Base-by-base conservation (phyloP, 2,888 invertebrate species). In the Ramazzottius varieornatus region DNA sequence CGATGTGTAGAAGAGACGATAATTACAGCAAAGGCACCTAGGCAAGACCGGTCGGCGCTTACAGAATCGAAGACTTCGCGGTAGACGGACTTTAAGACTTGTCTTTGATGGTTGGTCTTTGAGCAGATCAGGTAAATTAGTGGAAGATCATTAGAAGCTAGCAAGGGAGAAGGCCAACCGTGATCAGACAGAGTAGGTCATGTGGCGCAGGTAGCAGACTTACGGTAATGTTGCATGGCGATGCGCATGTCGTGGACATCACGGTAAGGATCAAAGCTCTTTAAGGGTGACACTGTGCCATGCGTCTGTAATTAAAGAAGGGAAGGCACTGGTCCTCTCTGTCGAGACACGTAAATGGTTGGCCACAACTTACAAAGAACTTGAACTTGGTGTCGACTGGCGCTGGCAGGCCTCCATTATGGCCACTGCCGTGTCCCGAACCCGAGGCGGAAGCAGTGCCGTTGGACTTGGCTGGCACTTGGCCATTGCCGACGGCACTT, bases 101-200 rank as follows among this genome's bases (percentile, higher is more conserved):
- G 54, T 4, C 54, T 8, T 29, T 54, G 54, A 54, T 54, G 54
- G 24, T 54, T 54, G 13, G 54, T 54, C 54, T 54, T 54, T 8
- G 54, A 54, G 29, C 16, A 54, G 29, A 54, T 54, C 24, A 54
- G 54, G 24, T 54, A 54, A 54, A 54, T 54, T 29, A 54, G 24
- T n/a, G 54, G 54, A n/a, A 54, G 54, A 54, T 54, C 54, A 54
- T 54, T 54, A 24, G 54, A 24, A n/a, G 54, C 54, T 54, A 29
- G 13, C 13, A 40, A 40, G n/a, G n/a, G n/a, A n/a, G n/a, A n/a
- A n/a, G n/a, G n/a, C n/a, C n/a, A n/a, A n/a, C n/a, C n/a, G n/a
- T n/a, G n/a, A n/a, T n/a, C n/a, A n/a, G n/a, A n/a, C n/a, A n/a
- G n/a, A n/a, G n/a, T n/a, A n/a, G n/a, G n/a, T n/a, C n/a, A n/a